Base-by-base conservation (phyloP, 2,797 vertebrate species). In the Coilia nasus region DNA sequence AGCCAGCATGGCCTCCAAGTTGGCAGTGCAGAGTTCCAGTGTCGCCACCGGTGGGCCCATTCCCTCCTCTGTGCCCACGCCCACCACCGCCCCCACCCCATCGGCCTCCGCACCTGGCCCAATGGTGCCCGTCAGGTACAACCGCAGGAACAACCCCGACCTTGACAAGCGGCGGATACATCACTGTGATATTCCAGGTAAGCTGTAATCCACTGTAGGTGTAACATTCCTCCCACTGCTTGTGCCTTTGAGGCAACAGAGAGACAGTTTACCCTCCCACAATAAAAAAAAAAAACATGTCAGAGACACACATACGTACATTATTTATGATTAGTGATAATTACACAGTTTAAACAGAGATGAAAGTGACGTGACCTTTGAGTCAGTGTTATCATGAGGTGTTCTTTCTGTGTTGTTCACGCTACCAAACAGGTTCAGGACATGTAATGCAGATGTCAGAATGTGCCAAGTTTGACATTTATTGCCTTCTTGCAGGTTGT, bases 111-210 rank as follows among this genome's bases (percentile, higher is more conserved):
- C 35, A 9, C 31, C 17, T 78, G 17, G 31, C 35, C 71, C 21
- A 17, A 25, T 41, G 5, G 93, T 96, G 88, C 91, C 95, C 1
- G 92, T 93, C 83, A 96, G 95, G 89, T 97, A 96, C 92, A 98
- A 97, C 88, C 96, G 97, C 67, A 96, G 97, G 92, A 99, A 96
- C 92, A 99, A 99, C 90, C 98, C 98, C 0, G 98, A 99, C 90
- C 91, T 99, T 92, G 98, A 99, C 93, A 98, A 98, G 89, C 94
- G 98, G 57, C 95, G 98, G 83, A 98, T 99, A 92, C 98, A 99
- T 93, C 98, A 98, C 96, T 99, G 98, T 91, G 96, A 98, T 83
- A 97, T 98, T 82, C 96, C 96, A 84, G 98, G 98, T 99, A 93
- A 88, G 95, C 84, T 31, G 6, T 64, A 41, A 87, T 85, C 14